phyloP scores from a whole-genome alignment of 2,797 vertebrate genomes.

The Leptatherina wallacei region DNA sequence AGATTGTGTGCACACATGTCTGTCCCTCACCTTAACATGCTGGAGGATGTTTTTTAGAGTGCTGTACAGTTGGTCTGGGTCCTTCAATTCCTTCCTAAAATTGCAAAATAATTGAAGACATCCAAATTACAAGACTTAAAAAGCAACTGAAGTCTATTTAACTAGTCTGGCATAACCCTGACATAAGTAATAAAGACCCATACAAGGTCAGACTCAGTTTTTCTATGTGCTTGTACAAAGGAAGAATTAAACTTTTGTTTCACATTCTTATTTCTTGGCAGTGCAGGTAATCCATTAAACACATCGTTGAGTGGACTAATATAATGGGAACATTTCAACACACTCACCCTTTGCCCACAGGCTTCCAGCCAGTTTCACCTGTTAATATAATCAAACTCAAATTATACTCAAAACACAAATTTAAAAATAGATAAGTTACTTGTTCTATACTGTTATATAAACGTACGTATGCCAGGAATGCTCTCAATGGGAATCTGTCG shows the following conservation, averaged over 20 bases:
- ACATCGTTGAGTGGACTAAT: neutral
- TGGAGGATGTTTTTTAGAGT: conserved; percentile 95
- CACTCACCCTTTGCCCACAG: conserved; percentile 89
- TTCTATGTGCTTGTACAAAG: neutral
- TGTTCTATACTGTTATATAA: neutral
- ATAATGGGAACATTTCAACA: neutral
- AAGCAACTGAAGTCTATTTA: neutral
- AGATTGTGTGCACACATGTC: neutral
- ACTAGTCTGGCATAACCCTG: neutral
- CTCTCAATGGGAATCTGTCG: conserved; percentile 98
- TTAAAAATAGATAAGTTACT: neutral
- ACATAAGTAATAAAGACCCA: neutral
- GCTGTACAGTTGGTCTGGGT: conserved; percentile 96
- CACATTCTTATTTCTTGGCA: neutral
- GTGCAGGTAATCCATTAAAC: neutral
- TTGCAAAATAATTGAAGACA: conserved; percentile 1
- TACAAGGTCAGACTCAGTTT: neutral
- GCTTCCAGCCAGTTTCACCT: conserved; percentile 97
- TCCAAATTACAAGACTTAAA: neutral
- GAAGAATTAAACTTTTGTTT: conserved; percentile 1
- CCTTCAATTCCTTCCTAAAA: conserved; percentile 95
- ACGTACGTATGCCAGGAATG: conserved; percentile 98
- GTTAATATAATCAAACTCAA: conserved; percentile 37
- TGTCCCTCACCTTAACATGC: conserved; percentile 92
- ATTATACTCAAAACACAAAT: conserved; percentile 2